Percentiles rank a stretch among this genome's conserved stretches.
Evolutionary conservation across 2,797 vertebrate species (phyloP).

Genomic region (Ispidina lecontei): DNA sequence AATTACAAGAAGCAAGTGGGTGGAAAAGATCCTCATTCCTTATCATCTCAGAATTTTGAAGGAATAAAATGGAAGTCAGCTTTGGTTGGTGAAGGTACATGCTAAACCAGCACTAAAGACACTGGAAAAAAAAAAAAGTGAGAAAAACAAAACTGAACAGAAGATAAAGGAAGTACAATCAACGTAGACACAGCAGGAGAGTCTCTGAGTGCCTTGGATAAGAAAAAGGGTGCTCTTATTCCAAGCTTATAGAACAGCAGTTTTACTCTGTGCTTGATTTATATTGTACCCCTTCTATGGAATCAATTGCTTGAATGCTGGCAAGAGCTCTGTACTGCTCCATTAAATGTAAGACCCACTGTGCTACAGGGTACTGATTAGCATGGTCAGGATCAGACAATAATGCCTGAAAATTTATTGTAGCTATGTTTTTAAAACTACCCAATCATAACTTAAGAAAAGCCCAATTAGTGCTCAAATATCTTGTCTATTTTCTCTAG

Average conservation of each 20-base stretch:
- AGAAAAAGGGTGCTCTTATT: constrained; percentile 54
- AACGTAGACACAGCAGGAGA: constrained; percentile 58
- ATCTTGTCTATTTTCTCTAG: constrained; percentile 34
- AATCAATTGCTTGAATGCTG: constrained; percentile 56
- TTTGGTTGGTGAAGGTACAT: background rate
- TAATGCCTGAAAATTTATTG: constrained; percentile 19
- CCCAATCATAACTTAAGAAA: constrained; percentile 26
- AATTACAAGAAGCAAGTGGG: background rate
- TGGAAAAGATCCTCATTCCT: background rate
- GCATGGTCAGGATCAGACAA: constrained; percentile 8
- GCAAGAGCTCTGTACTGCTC: background rate
- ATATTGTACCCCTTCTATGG: constrained; percentile 60
- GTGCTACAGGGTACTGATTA: constrained; percentile 46
- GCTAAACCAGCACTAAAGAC: background rate
- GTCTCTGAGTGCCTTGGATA: constrained; percentile 24
- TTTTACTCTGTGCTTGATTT: constrained; percentile 56
- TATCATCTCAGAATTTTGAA: background rate
- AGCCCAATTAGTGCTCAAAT: constrained; percentile 41
- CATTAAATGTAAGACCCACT: constrained; percentile 55
- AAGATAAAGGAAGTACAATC: constrained; percentile 56
- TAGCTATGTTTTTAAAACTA: constrained; percentile 2
- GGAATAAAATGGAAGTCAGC: background rate
- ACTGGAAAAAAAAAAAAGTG: background rate
- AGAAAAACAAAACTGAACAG: constrained; percentile 8
- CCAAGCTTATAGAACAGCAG: constrained; percentile 40